These are phyloP conservation scores for Euphydryas editha DNA, from an alignment of 2,888 invertebrate genomes.

Conservation along the genomic window DNA sequence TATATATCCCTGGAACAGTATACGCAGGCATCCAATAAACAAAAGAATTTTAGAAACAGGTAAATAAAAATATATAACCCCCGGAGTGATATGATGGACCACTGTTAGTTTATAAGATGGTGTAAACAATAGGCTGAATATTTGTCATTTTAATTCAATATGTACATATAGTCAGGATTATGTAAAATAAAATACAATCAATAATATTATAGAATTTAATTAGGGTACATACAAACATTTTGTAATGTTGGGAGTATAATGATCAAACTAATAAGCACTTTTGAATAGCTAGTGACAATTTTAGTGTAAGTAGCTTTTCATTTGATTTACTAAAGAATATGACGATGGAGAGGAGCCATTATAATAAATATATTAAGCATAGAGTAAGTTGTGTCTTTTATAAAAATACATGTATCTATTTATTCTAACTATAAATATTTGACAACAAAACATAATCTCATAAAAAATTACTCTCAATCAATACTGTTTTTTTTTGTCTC, in stretches of 20 bases:
- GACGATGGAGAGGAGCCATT: constrained; percentile 66
- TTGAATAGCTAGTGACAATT: constrained; percentile 75
- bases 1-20: too few relatives aligned
- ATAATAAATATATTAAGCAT: constrained; percentile 42
- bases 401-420: constrained; percentile 51
- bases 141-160: background rate
- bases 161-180: background rate
- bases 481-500: constrained; percentile 46
- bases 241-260: constrained; percentile 81
- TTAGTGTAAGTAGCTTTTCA: constrained; percentile 65
- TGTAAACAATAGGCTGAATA: background rate
- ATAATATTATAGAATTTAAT: constrained; percentile 82
- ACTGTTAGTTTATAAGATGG: too few relatives aligned
- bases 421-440: constrained; percentile 44
- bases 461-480: constrained; percentile 43
- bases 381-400: constrained; percentile 35
- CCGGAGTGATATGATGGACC: too few relatives aligned
- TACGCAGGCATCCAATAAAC: too few relatives aligned
- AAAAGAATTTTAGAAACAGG: too few relatives aligned
- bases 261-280: constrained; percentile 82
- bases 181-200: constrained; percentile 60
- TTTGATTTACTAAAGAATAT: constrained; percentile 58
- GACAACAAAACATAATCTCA: constrained; percentile 42
- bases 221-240: constrained; percentile 83
- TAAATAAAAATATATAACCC: too few relatives aligned